phyloP scores from a whole-genome alignment of 1,140 invertebrate species.

The Aphidius ervi region DNA sequence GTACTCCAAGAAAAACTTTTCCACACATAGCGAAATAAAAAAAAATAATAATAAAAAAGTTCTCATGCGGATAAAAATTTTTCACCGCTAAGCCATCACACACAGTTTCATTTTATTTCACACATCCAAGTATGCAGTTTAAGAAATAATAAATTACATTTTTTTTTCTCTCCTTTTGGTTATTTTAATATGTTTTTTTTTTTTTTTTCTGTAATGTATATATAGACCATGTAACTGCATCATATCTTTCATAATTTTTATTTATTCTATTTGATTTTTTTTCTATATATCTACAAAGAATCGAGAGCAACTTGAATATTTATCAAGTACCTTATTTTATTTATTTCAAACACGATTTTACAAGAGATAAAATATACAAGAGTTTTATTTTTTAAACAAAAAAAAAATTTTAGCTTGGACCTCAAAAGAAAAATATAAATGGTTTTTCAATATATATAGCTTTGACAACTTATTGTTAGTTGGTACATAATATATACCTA shows the following conservation, averaged over 20 bases:
- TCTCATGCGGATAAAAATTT: slow-evolving; percentile 13
- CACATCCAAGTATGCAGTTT: slow-evolving; percentile 11
- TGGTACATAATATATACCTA: too few relatives aligned
- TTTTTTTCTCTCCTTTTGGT: background rate
- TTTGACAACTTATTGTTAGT: too few relatives aligned
- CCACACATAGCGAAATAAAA: slow-evolving; percentile 2
- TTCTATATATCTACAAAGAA: too few relatives aligned
- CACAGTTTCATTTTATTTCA: background rate
- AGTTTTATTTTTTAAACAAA: too few relatives aligned
- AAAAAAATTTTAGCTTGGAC: too few relatives aligned
- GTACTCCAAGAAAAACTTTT: background rate
- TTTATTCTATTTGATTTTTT: background rate
- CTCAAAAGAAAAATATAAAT: too few relatives aligned
- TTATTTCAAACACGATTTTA: too few relatives aligned
- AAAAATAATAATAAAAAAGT: slow-evolving; percentile 4
- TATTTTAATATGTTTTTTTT: background rate
- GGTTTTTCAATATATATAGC: too few relatives aligned
- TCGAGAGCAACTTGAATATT: too few relatives aligned
- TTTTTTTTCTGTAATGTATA: background rate
- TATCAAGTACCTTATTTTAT: too few relatives aligned
- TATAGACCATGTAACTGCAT: background rate
- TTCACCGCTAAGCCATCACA: slow-evolving; percentile 3
- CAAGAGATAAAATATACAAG: too few relatives aligned
- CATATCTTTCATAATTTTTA: background rate
- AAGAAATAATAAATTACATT: slow-evolving; percentile 21